Evolutionary conservation across 2,797 vertebrate species (phyloP).

Genomic region (Neopelma chrysocephalum): DNA sequence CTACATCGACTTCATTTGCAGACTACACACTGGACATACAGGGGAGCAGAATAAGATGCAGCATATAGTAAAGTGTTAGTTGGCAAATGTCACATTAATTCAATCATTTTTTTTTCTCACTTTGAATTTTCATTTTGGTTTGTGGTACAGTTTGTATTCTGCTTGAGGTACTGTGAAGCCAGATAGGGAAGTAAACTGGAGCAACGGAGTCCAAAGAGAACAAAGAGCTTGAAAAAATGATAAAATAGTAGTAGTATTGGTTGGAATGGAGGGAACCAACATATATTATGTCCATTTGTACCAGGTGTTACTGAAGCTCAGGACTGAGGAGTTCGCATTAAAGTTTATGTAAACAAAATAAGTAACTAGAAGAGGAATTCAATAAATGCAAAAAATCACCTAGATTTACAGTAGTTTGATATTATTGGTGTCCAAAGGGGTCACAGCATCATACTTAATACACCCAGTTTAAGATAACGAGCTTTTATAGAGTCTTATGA

Average conservation of each 20-base stretch:
- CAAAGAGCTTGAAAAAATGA: not conserved
- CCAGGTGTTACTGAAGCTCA: not conserved
- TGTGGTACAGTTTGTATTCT: not conserved
- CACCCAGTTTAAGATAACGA: not conserved
- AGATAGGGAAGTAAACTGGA: not conserved
- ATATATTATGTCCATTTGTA: not conserved
- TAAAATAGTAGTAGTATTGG: not conserved
- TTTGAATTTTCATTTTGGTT: conserved; percentile 4
- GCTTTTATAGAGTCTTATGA: not conserved
- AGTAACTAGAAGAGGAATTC: not conserved
- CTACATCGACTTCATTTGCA: not conserved
- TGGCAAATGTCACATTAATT: not conserved
- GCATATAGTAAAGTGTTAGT: not conserved
- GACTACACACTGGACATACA: not conserved
- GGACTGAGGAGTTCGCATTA: not conserved
- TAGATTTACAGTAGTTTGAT: not conserved
- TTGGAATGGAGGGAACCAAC: not conserved
- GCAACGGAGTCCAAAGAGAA: not conserved
- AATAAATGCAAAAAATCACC: not conserved
- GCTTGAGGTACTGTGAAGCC: not conserved
- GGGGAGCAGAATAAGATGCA: not conserved
- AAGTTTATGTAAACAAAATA: not conserved
- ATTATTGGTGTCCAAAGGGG: not conserved
- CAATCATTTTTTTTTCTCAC: not conserved
- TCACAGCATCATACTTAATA: not conserved